A percentile compares a stretch with the other conserved stretches of the same genome.
phyloP scores from a whole-genome alignment of 2,797 vertebrate species.

The Paratrypauchen microcephalus region DNA sequence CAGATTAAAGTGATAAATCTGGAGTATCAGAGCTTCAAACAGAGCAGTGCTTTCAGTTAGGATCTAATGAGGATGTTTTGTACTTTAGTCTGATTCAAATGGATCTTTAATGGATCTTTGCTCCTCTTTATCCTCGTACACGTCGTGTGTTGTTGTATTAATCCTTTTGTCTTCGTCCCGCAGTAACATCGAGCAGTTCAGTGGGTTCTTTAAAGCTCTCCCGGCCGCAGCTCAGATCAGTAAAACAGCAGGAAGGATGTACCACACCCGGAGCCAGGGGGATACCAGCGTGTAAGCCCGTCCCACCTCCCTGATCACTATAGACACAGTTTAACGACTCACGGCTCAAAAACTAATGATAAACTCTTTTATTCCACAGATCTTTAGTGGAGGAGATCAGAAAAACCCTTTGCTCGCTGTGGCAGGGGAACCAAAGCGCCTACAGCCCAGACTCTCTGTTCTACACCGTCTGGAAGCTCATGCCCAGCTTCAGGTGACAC shows the following conservation, averaged over 20 bases:
- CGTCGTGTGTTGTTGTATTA: too few relatives aligned
- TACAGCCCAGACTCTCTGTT: conserved; percentile 98
- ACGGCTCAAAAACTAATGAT: background rate
- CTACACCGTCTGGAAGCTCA: conserved; percentile 99
- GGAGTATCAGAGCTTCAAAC: too few relatives aligned
- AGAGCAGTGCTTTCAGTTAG: background rate
- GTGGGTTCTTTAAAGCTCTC: conserved; percentile 97
- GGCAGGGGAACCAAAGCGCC: conserved; percentile 95
- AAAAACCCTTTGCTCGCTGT: conserved; percentile 96
- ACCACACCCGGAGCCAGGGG: conserved; percentile 98
- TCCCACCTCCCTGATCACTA: conserved; percentile 10
- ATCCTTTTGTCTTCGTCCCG: conserved; percentile 26
- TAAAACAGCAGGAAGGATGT: conserved; percentile 94
- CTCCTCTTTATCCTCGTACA: background rate
- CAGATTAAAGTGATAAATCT: too few relatives aligned
- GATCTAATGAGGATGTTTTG: too few relatives aligned
- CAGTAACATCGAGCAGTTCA: conserved; percentile 98
- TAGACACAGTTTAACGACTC: background rate
- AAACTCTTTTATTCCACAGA: conserved; percentile 75
- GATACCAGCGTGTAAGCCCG: conserved; percentile 94
- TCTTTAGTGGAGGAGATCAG: conserved; percentile 98
- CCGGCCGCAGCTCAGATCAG: conserved; percentile 95
- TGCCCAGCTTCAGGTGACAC: conserved; percentile 98
- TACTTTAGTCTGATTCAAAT: too few relatives aligned
- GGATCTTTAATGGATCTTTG: too few relatives aligned